Evolutionary conservation across 2,888 invertebrate genomes (phyloP), one percentile per base, ranked within the genome.

Genomic region (Cremastinae sp.): DNA sequence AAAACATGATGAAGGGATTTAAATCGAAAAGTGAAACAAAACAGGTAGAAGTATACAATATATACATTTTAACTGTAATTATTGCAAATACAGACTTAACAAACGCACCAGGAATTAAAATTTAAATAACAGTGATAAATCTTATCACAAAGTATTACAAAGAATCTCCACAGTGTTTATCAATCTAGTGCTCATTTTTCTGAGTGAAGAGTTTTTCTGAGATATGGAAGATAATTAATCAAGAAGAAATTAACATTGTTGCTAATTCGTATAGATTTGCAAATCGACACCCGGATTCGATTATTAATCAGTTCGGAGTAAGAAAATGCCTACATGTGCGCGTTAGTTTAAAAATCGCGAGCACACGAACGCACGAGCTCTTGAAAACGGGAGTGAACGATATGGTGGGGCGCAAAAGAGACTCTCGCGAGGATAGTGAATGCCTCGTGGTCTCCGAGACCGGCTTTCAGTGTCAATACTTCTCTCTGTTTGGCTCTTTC

Each of bases 391-490:
- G 51, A 35, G 28, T 10, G 39, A 28, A 22, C n/a, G n/a, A 16
- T 56, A 81, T 82, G 82, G 84, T 83, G 86, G 85, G 85, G 83
- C 58, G 61, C 62, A 62, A 59, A 55, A 61, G 59, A 53, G 65
- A 74, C 55, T 43, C 39, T 43, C 45, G 58, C 51, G 71, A 71
- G 80, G 82, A 84, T 83, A 83, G 82, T 82, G 80, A 74, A 45
- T 9, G 78, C 61, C 81, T 80, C 83, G 84, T 84, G 83, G 85
- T 85, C 81, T 81, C 72, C 72, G 76, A 62, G 62, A 66, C 74
- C 79, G 83, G 78, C 81, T 82, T 84, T 82, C 86, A 86, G 86
- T 86, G 78, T 69, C 81, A 81, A 75, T 79, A 72, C 80, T 83
- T 82, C 84, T 75, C 78, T 81, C 80, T 74, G 80, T 74, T 70